phyloP scores from a whole-genome alignment of 2,113 vertebrate genomes.

The Otocyon megalotis region DNA sequence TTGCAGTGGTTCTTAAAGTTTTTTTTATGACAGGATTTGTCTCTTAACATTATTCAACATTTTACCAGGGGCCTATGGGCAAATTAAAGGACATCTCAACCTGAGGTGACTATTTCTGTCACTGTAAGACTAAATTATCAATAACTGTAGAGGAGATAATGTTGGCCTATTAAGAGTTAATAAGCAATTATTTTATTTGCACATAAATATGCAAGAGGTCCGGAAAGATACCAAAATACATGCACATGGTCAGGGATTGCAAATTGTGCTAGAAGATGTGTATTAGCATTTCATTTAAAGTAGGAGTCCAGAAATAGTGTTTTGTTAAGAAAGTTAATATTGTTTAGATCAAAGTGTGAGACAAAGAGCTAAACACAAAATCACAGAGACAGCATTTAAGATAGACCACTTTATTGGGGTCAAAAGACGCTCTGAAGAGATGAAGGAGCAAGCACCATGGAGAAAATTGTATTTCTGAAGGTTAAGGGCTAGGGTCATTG shows the following conservation, averaged over 20 bases:
- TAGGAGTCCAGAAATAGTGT: background rate
- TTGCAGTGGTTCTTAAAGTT: background rate
- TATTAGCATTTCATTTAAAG: background rate
- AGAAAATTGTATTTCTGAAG: background rate
- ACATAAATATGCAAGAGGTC: background rate
- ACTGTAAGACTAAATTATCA: background rate
- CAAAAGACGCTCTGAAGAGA: background rate
- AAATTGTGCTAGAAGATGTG: background rate
- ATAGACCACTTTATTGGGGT: background rate
- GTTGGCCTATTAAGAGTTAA: background rate
- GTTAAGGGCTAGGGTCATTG: background rate
- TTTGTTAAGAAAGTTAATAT: background rate
- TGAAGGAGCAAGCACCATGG: background rate
- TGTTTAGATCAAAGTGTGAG: background rate
- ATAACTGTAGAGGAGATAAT: background rate
- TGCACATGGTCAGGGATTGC: background rate
- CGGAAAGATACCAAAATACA: background rate
- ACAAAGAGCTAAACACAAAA: slow-evolving; percentile 37
- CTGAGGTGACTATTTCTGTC: background rate
- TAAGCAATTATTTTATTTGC: background rate
- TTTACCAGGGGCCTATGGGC: background rate
- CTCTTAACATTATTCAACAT: background rate
- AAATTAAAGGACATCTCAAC: too few species aligned
- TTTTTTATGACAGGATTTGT: background rate
- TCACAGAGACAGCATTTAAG: background rate